Evolutionary conservation across 2,113 vertebrate genomes (phyloP).

Genomic region (Mormyrus lacerda): DNA sequence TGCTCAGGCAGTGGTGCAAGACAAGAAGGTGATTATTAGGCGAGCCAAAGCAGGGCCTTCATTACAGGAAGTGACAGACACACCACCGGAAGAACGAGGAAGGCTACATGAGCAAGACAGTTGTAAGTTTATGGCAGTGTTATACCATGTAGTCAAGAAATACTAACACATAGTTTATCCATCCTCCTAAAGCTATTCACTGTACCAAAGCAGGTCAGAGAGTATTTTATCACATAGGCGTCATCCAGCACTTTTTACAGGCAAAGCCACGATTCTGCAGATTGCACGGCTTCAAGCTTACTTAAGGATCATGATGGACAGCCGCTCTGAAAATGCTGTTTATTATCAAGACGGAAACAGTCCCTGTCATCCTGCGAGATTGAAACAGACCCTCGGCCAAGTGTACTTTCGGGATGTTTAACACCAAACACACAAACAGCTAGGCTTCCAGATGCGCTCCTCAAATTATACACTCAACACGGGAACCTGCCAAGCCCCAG

Average conservation of each 20-base stretch:
- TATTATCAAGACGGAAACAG: background rate
- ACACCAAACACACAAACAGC: background rate
- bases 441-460: background rate
- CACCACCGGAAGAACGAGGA: background rate
- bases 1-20: conserved; percentile 6
- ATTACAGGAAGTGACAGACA: conserved; percentile 21
- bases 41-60: conserved; percentile 24
- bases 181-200: background rate
- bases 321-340: background rate
- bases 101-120: background rate
- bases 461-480: background rate
- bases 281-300: background rate
- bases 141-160: background rate
- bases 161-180: background rate
- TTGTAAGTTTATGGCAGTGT: background rate
- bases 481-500: background rate
- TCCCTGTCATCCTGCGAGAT: background rate
- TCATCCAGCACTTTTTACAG: background rate
- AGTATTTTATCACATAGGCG: background rate
- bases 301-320: background rate
- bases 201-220: background rate
- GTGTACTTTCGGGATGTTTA: background rate
- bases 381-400: background rate
- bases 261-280: background rate
- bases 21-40: conserved; percentile 22